Conservation (phyloP, 2,888 invertebrate species). For the Phyllotreta striolata region DNA sequence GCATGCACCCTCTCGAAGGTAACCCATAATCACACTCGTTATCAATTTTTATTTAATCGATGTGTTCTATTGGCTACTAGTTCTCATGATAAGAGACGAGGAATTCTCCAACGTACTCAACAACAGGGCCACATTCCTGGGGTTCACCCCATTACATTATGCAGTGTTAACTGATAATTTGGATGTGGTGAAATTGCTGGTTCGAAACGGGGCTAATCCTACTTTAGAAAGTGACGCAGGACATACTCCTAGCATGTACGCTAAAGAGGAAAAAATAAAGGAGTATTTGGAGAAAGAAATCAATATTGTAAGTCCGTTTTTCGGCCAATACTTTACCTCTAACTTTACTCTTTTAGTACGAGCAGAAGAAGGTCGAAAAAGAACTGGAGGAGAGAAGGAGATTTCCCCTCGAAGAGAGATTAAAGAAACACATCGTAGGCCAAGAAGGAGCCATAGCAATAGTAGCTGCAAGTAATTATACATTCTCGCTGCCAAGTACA, state of each 20-base stretch:
- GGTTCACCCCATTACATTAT: constrained; percentile 90
- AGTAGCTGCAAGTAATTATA: constrained; percentile 72
- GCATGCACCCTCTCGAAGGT: constrained; percentile 79
- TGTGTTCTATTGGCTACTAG: constrained; percentile 53
- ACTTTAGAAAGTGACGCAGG: constrained; percentile 80
- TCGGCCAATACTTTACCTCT: background rate
- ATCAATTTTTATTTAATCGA: constrained; percentile 59
- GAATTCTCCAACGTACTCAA: constrained; percentile 80
- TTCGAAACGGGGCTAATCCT: constrained; percentile 79
- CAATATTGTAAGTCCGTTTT: constrained; percentile 53
- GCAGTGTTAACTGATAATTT: constrained; percentile 79
- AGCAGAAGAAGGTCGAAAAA: constrained; percentile 66
- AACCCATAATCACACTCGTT: background rate
- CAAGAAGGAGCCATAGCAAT: constrained; percentile 84
- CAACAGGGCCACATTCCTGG: constrained; percentile 78
- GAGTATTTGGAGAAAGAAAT: constrained; percentile 69
- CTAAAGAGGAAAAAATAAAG: constrained; percentile 70
- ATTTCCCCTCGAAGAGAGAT: constrained; percentile 83
- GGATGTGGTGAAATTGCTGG: constrained; percentile 69
- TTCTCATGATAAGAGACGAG: constrained; percentile 75
- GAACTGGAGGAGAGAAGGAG: constrained; percentile 81
- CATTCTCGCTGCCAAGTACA: background rate
- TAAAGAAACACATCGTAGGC: constrained; percentile 85
- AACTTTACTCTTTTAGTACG: constrained; percentile 55
- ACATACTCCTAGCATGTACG: constrained; percentile 78